These are phyloP conservation scores for Anneissia japonica DNA, from an alignment of 35 echinoderm and acorn worm genomes.

Conservation along the genomic window DNA sequence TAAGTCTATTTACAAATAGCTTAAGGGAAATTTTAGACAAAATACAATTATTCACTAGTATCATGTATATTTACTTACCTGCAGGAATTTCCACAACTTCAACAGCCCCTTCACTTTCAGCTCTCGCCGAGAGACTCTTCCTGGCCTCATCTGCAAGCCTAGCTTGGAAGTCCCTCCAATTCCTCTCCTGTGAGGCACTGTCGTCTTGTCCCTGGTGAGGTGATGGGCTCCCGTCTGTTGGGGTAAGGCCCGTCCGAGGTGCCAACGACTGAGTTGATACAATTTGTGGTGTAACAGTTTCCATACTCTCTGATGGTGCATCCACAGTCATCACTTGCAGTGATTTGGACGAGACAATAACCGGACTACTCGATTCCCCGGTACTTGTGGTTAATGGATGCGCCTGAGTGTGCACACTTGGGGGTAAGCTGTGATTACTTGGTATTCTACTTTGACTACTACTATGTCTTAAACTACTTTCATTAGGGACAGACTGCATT, in stretches of 20 bases:
- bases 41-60: too few relatives aligned
- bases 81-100: neutral
- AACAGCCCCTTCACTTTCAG: neutral
- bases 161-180: neutral
- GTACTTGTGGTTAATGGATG: neutral
- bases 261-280: neutral
- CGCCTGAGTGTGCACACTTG: neutral
- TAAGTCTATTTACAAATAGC: too few relatives aligned
- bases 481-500: neutral
- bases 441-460: neutral
- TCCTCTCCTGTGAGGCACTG: neutral
- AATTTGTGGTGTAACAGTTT: neutral
- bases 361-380: neutral
- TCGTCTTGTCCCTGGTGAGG: neutral
- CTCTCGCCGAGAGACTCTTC: neutral
- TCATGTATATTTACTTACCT: neutral
- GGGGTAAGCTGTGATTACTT: neutral
- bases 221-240: neutral
- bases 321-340: neutral
- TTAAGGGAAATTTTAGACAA: too few relatives aligned
- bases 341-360: neutral
- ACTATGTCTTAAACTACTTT: neutral
- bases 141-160: neutral
- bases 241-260: neutral
- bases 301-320: neutral